Percentiles rank a stretch among this genome's conserved stretches.
phyloP scores from a whole-genome alignment of 1,140 invertebrate genomes.

The Drosophila grimshawi region DNA sequence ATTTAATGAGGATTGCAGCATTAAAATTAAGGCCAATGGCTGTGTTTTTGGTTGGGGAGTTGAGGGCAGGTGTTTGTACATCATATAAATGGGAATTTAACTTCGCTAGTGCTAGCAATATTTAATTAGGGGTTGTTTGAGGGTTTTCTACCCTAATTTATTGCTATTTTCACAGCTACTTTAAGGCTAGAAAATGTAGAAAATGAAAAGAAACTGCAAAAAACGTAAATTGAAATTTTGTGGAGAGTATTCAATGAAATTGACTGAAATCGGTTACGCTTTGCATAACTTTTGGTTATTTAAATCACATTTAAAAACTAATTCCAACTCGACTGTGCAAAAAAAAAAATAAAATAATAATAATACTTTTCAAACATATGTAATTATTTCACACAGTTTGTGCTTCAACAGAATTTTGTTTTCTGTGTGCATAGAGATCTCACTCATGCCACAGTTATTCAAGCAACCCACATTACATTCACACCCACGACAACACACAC shows the following conservation, averaged over 20 bases:
- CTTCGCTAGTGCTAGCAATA: not conserved
- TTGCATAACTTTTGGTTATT: not conserved
- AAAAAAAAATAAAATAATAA: not conserved
- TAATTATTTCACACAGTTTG: slow-evolving; percentile 18
- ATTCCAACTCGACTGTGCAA: not conserved
- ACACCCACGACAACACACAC: slow-evolving; percentile 30
- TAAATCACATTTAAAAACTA: not conserved
- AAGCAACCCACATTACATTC: slow-evolving; percentile 42
- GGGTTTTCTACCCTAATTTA: slow-evolving; percentile 3
- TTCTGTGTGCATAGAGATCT: slow-evolving; percentile 40
- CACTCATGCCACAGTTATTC: slow-evolving; percentile 53
- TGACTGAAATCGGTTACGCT: not conserved
- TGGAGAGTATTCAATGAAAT: not conserved
- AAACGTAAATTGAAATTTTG: not conserved
- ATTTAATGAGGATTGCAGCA: slow-evolving; percentile 62
- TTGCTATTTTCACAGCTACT: not conserved
- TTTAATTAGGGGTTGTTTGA: slow-evolving; percentile 7
- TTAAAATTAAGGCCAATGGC: slow-evolving; percentile 68
- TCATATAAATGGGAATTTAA: slow-evolving; percentile 17
- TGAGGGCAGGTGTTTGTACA: slow-evolving; percentile 22
- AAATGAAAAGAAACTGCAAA: not conserved
- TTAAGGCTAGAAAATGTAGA: not conserved
- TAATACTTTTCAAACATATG: not conserved
- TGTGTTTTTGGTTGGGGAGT: slow-evolving; percentile 24
- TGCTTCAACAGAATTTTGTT: slow-evolving; percentile 31